A percentile compares a stretch with the other conserved stretches of the same genome.
These are phyloP conservation scores for Thunnus thynnus DNA, from an alignment of 2,113 vertebrate species.

Conservation along the genomic window DNA sequence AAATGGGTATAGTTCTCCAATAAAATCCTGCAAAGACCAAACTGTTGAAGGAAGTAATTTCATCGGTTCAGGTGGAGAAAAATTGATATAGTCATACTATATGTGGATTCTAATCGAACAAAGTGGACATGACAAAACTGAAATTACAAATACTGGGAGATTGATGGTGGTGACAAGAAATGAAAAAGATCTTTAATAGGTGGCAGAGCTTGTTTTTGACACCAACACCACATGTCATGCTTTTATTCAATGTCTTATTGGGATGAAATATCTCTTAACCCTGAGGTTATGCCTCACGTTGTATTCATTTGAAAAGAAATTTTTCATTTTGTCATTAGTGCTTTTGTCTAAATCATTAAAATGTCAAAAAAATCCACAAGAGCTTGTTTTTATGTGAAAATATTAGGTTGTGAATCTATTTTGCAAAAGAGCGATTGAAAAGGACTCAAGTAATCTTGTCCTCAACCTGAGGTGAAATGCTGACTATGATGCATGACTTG, in stretches of 20 bases:
- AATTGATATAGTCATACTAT: constrained; percentile 71
- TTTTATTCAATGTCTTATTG: constrained; percentile 32
- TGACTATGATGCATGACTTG: constrained; percentile 81
- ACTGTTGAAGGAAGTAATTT: constrained; percentile 72
- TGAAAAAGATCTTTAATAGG: constrained; percentile 57
- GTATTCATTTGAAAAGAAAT: constrained; percentile 28
- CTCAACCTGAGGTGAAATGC: constrained; percentile 65
- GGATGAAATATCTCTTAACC: constrained; percentile 29
- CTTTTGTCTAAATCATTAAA: constrained; percentile 33
- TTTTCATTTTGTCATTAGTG: constrained; percentile 20
- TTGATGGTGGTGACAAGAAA: constrained; percentile 65
- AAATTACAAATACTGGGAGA: constrained; percentile 69
- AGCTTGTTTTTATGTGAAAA: constrained; percentile 27
- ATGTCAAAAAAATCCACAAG: constrained; percentile 20
- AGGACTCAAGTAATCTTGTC: constrained; percentile 69
- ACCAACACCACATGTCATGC: constrained; percentile 23
- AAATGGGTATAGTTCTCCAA: constrained; percentile 49
- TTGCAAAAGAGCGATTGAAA: constrained; percentile 66
- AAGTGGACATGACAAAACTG: constrained; percentile 72
- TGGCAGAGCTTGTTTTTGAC: constrained; percentile 20
- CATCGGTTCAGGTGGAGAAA: constrained; percentile 56
- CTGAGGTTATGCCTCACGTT: constrained; percentile 1
- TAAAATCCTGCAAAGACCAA: constrained; percentile 57
- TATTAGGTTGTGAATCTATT: constrained; percentile 36
- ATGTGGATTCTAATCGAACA: constrained; percentile 73